A percentile compares a stretch with the other conserved stretches of the same genome.
These are phyloP conservation scores for Mandrillus leucophaeus DNA, from an alignment of 2,113 vertebrate species.

Conservation along the genomic window DNA sequence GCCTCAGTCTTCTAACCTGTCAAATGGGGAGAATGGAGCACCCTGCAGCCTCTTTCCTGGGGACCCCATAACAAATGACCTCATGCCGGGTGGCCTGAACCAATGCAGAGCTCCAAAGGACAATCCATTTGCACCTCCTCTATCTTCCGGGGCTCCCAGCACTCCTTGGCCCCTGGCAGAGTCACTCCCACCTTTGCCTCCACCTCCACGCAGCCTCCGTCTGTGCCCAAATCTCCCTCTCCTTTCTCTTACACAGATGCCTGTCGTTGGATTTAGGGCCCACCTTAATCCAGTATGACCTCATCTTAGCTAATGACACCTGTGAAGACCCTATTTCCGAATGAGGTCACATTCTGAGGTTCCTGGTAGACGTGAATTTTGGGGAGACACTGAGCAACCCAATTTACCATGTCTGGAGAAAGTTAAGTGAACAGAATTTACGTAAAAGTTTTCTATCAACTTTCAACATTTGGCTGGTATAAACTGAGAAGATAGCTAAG, in stretches of 20 bases:
- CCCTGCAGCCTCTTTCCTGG: fast-evolving
- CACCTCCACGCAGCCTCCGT: neutral
- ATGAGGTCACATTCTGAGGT: neutral
- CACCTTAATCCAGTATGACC: fast-evolving
- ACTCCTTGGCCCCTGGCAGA: neutral
- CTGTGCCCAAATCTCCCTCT: too few species aligned
- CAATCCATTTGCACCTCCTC: neutral
- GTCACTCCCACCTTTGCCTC: neutral
- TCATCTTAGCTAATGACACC: neutral
- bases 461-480: neutral
- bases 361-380: fast-evolving
- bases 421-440: neutral
- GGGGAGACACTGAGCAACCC: fast-evolving
- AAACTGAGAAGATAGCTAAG: fast-evolving
- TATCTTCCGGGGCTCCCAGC: neutral
- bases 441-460: too few species aligned
- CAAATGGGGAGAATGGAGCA: fast-evolving
- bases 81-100: neutral
- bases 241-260: neutral
- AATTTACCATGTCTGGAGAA: fast-evolving
- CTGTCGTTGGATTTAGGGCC: fast-evolving
- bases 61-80: neutral
- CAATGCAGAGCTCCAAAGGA: fast-evolving
- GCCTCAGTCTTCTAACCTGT: neutral
- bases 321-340: neutral